A percentile compares a stretch with the other conserved stretches of the same genome.
phyloP scores from a whole-genome alignment of 1,140 invertebrate genomes.

The Laodelphax striatellus region DNA sequence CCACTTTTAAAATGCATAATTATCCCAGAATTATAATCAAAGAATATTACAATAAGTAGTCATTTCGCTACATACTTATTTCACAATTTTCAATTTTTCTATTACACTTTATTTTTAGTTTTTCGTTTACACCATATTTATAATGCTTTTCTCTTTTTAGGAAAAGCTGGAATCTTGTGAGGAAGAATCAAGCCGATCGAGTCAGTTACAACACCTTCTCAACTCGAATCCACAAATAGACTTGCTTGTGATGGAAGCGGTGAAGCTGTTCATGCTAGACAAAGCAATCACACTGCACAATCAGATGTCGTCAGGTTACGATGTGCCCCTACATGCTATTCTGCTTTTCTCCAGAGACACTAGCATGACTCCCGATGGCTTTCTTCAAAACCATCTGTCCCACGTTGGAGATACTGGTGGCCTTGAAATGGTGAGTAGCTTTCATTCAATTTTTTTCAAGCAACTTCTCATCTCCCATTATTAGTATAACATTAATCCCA shows the following conservation, averaged over 20 bases:
- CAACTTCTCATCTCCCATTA: no score
- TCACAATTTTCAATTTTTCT: no score
- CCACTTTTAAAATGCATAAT: no score
- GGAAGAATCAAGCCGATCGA: slow-evolving; percentile 17
- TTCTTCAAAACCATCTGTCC: slow-evolving; percentile 38
- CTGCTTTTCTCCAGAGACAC: slow-evolving; percentile 37
- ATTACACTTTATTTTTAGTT: no score
- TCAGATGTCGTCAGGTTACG: slow-evolving; percentile 18
- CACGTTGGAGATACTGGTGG: slow-evolving; percentile 33
- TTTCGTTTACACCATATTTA: no score
- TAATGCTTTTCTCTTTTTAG: not conserved
- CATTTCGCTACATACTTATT: no score
- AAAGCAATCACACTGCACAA: slow-evolving; percentile 30
- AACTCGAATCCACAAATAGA: slow-evolving; percentile 34
- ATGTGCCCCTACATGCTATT: slow-evolving; percentile 36
- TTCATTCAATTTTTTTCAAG: not conserved
- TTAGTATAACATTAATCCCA: no score
- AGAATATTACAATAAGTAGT: no score
- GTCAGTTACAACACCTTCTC: slow-evolving; percentile 26
- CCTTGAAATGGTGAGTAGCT: slow-evolving; percentile 34
- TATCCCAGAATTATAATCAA: no score
- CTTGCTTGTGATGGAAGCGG: slow-evolving; percentile 36
- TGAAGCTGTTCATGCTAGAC: slow-evolving; percentile 39
- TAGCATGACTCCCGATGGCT: slow-evolving; percentile 30
- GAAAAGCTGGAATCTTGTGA: not conserved